Conservation (phyloP, 1,140 invertebrate species). For the Helicoverpa zea region DNA sequence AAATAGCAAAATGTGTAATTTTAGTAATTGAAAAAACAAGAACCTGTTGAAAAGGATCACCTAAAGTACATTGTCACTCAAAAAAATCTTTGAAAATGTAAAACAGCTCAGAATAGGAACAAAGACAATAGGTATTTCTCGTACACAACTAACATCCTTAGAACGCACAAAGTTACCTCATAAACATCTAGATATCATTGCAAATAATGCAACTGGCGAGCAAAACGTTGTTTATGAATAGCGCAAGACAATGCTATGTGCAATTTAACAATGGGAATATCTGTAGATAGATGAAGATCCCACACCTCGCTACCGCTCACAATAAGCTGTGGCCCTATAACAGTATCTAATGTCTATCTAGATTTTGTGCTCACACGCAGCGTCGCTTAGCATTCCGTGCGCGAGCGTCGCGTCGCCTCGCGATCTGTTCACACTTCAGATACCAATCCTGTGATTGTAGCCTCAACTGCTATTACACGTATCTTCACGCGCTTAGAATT, state of each 20-base stretch:
- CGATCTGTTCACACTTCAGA: conserved; percentile 56
- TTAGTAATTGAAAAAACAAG: background rate
- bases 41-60: too few relatives aligned
- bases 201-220: conserved; percentile 1
- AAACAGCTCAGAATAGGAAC: too few relatives aligned
- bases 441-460: conserved; percentile 29
- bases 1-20: too few relatives aligned
- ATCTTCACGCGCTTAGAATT: conserved; percentile 21
- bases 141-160: too few relatives aligned
- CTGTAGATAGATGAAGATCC: conserved; percentile 15
- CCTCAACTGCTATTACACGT: conserved; percentile 15
- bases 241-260: background rate
- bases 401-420: conserved; percentile 39
- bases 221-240: background rate
- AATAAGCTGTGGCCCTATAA: conserved; percentile 17
- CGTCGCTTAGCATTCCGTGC: conserved; percentile 58
- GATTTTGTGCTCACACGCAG: conserved; percentile 51
- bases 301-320: conserved; percentile 26
- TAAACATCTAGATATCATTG: background rate
- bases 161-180: too few relatives aligned
- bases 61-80: too few relatives aligned
- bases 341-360: conserved; percentile 51
- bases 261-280: conserved; percentile 11
- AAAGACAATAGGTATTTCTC: too few relatives aligned
- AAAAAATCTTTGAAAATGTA: too few relatives aligned